Evolutionary conservation across 2,113 vertebrate genomes (phyloP), one percentile per base, ranked within the genome.

Genomic region (Fregetta grallaria): DNA sequence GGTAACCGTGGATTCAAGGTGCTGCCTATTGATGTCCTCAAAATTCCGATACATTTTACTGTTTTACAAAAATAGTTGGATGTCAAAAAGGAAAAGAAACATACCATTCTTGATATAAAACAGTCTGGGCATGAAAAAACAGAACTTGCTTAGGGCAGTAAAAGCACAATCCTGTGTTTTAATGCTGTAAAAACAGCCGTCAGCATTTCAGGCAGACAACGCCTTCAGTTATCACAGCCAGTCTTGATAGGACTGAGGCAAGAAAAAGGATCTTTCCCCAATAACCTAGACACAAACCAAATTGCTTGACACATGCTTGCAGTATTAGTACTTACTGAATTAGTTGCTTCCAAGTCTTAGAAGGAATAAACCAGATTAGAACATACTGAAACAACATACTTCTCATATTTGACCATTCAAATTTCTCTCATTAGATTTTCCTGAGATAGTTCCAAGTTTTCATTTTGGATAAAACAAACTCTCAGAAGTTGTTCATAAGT

Each of bases 161-260:
- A 59, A 74, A 84, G 50, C 73, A 55, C 21, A 62, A 14, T 27
- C 14, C 62, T 21, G 5, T 53, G 45, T 12, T 59, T 89, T 10
- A 77, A n/a, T 19, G 40, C 80, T 59, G 26, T 19, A 38, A 59
- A 59, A 56, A 16, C 34, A 55, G 58, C 40, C n/a, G 23, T 5
- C 49, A 63, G 61, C 34, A 20, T 2, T 16, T 20, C 40, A 56
- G 45, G 47, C 50, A 68, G 67, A 68, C 47, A 58, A 13, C 0
- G 1, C 40, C 21, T 38, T 16, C 44, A 19, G 29, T 23, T 38
- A 30, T 6, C 32, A 22, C 0, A 0, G 30, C 7, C 32, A 26
- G 67, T 14, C 29, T 19, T 4, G 13, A 20, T 1, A 52, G 34
- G 63, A 56, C 42, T 29, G 15, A 36, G 29, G 52, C 34, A 42